A percentile compares a stretch with the other conserved stretches of the same genome.
phyloP scores from a whole-genome alignment of 2,888 invertebrate species.

The Drosophila falleni region DNA sequence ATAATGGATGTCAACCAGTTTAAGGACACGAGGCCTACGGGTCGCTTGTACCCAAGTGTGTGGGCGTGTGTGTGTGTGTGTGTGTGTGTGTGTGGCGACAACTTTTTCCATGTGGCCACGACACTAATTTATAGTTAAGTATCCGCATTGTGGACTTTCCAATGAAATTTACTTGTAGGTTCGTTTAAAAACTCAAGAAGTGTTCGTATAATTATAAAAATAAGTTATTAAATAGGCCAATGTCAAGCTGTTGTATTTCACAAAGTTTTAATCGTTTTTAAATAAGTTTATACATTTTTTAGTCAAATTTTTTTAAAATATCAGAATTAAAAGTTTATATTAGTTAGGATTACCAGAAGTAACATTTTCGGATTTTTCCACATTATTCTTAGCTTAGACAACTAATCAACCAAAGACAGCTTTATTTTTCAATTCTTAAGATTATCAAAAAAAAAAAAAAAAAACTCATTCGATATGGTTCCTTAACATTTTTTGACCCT shows the following conservation, averaged over 20 bases:
- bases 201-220: neutral
- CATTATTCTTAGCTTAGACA: neutral
- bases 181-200: neutral
- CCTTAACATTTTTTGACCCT: conserved; percentile 15
- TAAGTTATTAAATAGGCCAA: neutral
- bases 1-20: conserved; percentile 67
- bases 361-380: neutral
- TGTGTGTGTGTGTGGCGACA: conserved; percentile 24
- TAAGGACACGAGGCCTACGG: conserved; percentile 72
- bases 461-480: conserved; percentile 13
- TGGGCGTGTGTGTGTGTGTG: conserved; percentile 7
- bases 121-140: conserved; percentile 72
- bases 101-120: conserved; percentile 62
- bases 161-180: conserved; percentile 48
- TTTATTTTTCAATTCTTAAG: neutral
- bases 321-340: neutral
- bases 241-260: neutral
- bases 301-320: neutral
- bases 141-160: conserved; percentile 61
- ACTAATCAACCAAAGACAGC: conserved; percentile 3
- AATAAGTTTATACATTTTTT: neutral
- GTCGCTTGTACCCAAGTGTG: conserved; percentile 6
- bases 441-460: neutral
- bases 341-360: no score
- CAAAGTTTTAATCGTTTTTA: neutral